These are phyloP conservation scores for Heliconius ismenius DNA, from an alignment of 2,888 invertebrate genomes.

Conservation along the genomic window DNA sequence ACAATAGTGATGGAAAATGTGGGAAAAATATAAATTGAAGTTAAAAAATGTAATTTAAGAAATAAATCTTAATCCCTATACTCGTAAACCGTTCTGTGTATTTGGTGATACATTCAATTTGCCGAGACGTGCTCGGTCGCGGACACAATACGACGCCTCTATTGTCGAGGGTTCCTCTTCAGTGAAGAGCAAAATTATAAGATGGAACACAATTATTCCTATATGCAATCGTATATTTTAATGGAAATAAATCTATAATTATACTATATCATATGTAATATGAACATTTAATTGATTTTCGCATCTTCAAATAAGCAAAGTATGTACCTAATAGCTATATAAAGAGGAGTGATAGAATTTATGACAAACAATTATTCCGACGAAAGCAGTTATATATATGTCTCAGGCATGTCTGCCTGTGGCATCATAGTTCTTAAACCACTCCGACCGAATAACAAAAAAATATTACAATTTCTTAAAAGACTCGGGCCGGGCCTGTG, in stretches of 20 bases:
- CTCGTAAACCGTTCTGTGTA: conserved; percentile 5
- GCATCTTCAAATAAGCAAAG: no score
- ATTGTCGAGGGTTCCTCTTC: conserved; percentile 27
- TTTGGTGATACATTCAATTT: conserved; percentile 23
- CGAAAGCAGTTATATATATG: no score
- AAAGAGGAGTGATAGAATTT: no score
- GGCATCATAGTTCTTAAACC: no score
- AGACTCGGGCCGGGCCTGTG: background rate
- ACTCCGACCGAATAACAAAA: background rate
- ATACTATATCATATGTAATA: no score
- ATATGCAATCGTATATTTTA: background rate
- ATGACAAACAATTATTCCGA: no score
- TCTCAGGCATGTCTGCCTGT: no score
- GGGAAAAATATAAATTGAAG: background rate
- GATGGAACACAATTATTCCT: conserved; percentile 19
- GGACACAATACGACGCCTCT: conserved; percentile 33
- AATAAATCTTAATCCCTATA: conserved; percentile 7
- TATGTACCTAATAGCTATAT: no score
- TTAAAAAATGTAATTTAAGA: background rate
- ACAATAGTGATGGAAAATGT: background rate
- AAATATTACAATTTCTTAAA: background rate
- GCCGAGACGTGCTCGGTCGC: conserved; percentile 33
- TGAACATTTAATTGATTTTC: no score
- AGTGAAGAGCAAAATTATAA: conserved; percentile 29
- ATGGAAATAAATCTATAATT: background rate